Base-by-base conservation (phyloP, 2,888 invertebrate genomes). In the Hypselothyrea guttata region DNA sequence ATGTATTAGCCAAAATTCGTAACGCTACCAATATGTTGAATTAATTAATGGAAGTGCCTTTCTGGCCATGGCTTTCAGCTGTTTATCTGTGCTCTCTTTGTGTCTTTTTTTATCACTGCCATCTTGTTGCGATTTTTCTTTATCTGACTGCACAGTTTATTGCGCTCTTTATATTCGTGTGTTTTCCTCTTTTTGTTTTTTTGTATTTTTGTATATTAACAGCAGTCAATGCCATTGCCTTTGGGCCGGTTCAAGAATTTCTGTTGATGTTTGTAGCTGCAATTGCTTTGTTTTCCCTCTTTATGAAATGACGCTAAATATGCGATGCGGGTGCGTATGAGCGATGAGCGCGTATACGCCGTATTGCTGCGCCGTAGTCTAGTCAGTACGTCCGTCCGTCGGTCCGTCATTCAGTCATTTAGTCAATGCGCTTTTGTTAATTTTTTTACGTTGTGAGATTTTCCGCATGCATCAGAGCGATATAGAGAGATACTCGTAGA, bases 401-500 rank as follows among this genome's bases (percentile, higher is more conserved):
- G n/a, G n/a, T n/a, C n/a, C n/a, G n/a, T n/a, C n/a, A n/a, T n/a
- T n/a, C n/a, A n/a, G n/a, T n/a, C n/a, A n/a, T n/a, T n/a, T n/a
- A 53, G 48, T 33, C 55, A 63, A 60, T 56, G 49, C 41, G 71
- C 60, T 66, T 71, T 74, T 77, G 65, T 74, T 53, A 49, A 13
- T 49, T 69, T 81, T 81, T 81, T 74, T 63, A 74, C 74, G 71
- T 52, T 66, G 49, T 22, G 31, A 53, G 27, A 30, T 51, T 68
- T 46, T 46, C 55, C 52, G 33, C 52, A n/a, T n/a, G n/a, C n/a
- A n/a, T n/a, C n/a, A n/a, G n/a, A n/a, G n/a, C n/a, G 28, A 7
- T 31, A 31, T 37, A 22, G 42, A 40, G 13, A 22, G 2, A 41
- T 16, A 37, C n/a, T 22, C 34, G 27, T 27, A 12, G 13, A 40